Evolutionary conservation across 1,140 invertebrate species (phyloP), one percentile per base, ranked within the genome.

Genomic region (Ips nitidus): DNA sequence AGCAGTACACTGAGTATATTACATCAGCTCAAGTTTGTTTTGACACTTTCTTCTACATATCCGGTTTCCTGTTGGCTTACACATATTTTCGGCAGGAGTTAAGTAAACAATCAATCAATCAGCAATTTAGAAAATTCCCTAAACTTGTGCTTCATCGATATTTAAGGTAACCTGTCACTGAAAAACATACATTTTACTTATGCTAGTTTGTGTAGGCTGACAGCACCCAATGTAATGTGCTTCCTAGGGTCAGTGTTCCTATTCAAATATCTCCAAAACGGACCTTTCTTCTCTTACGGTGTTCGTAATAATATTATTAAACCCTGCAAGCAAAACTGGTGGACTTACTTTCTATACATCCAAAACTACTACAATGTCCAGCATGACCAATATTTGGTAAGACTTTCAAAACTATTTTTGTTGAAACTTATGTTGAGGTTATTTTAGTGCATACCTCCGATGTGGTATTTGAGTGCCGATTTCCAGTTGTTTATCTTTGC

Each of bases 391-490:
- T 58, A 41, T 41, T 52, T 70, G 53, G 66, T 68, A 68, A 47
- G 53, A 41, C 5, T 8, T 45, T 60, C 38, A 36, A 1, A 43
- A 22, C 37, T 6, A 2, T 37, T 71, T 50, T 69, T 22, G 22
- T 22, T 22, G 22, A 22, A 22, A 22, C 22, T 22, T 22, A 22
- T 22, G 22, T 22, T 22, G 22, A 22, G 22, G 22, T 22, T 22
- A 22, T 81, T 78, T 43, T 52, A 81, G 84, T 88, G 87, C 74
- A 82, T 88, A 80, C 82, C 82, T 2, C 85, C 84, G 81, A 80
- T 83, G 0, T 89, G 87, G 87, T 89, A 87, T 72, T 70, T 89
- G 78, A 75, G 87, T 3, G 86, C 86, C 57, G 89, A 90, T 74
- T 86, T 89, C 82, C 87, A 89, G 76, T 82, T 88, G 67, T 88